Percentiles rank a stretch among this genome's conserved stretches.
Conservation (phyloP, 2,888 invertebrate species). For the Acanthopleura granulata region DNA sequence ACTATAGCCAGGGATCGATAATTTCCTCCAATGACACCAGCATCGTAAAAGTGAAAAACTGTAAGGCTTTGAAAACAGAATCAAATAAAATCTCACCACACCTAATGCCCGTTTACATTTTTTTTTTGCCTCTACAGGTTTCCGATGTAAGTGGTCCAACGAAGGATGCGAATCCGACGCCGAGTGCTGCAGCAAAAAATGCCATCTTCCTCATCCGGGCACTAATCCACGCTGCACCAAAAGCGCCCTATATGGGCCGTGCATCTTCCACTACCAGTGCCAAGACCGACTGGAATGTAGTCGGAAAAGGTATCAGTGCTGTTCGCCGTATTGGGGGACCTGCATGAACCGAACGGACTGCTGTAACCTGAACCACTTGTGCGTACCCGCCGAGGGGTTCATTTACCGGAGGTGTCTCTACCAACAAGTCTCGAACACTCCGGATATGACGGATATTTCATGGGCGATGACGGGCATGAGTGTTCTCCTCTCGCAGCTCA, state of each 20-base stretch:
- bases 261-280: conserved; percentile 54
- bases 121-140: not conserved
- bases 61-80: too few species aligned
- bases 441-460: not conserved
- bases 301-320: conserved; percentile 43
- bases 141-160: conserved; percentile 49
- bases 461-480: conserved; percentile 2
- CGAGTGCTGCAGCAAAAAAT: conserved; percentile 52
- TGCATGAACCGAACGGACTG: conserved; percentile 46
- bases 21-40: too few species aligned
- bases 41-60: too few species aligned
- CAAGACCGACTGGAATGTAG: conserved; percentile 46
- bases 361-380: conserved; percentile 45
- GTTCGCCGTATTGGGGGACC: conserved; percentile 54
- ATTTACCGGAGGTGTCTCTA: conserved; percentile 49
- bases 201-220: conserved; percentile 46
- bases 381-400: conserved; percentile 45
- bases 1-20: too few species aligned
- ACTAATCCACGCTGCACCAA: conserved; percentile 44
- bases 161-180: conserved; percentile 43
- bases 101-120: not conserved
- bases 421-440: not conserved
- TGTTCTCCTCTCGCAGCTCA: not conserved
- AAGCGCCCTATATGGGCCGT: conserved; percentile 43
- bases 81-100: too few species aligned